phyloP scores from a whole-genome alignment of 2,888 invertebrate genomes.

The Pogonocherus hispidulus region DNA sequence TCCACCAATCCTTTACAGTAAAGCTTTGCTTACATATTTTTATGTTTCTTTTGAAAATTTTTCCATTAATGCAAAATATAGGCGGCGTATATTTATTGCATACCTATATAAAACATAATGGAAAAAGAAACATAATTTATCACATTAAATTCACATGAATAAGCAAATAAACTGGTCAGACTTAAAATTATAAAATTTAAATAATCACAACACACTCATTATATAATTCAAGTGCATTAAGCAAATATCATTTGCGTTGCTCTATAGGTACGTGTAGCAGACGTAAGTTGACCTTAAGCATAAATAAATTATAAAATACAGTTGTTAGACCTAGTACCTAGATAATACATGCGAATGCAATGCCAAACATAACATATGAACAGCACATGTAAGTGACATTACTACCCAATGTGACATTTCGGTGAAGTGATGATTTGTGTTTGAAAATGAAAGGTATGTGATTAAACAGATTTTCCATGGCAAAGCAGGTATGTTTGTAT shows the following conservation, averaged over 20 bases:
- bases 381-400: neutral
- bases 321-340: neutral
- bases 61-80: no score
- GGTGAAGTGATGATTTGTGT: neutral
- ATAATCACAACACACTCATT: no score
- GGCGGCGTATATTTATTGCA: no score
- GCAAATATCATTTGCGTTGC: neutral
- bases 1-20: no score
- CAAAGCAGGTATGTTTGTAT: neutral
- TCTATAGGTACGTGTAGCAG: neutral
- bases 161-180: no score
- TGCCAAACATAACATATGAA: neutral
- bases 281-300: neutral
- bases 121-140: no score
- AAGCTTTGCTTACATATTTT: no score
- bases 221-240: no score
- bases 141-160: no score
- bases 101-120: no score
- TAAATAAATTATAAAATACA: neutral
- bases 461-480: constrained; percentile 1
- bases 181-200: no score
- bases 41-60: no score
- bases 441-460: constrained; percentile 7
- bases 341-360: neutral
- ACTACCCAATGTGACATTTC: neutral